Percentiles rank a stretch among this genome's conserved stretches.
Conservation (phyloP, 2,888 invertebrate genomes). For the Ophion costatus region DNA sequence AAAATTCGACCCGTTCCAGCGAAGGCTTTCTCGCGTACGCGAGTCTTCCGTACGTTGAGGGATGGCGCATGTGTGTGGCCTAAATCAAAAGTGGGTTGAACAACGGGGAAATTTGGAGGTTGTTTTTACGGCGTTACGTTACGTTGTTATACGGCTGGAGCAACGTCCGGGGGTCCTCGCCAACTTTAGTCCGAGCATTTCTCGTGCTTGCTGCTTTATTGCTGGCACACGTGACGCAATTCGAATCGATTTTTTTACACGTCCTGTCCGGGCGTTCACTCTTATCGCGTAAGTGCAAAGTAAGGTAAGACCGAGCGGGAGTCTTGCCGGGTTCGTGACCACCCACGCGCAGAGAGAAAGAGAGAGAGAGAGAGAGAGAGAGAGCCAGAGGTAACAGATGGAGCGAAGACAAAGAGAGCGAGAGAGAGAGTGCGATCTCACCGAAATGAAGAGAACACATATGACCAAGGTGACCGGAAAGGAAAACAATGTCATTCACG, state of each 20-base stretch:
- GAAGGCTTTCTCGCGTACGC: too few species aligned
- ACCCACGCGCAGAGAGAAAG: conserved; percentile 56
- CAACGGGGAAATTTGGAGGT: too few species aligned
- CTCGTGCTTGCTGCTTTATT: neutral
- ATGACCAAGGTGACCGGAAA: conserved; percentile 51
- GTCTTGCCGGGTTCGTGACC: conserved; percentile 65
- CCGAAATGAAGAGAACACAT: conserved; percentile 18
- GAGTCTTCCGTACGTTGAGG: too few species aligned
- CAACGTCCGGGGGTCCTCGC: too few species aligned
- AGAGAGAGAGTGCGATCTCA: conserved; percentile 6
- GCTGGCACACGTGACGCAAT: conserved; percentile 58
- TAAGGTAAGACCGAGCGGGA: conserved; percentile 62
- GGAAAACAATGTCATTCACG: conserved; percentile 54
- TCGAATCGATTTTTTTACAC: conserved; percentile 66
- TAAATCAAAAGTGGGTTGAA: too few species aligned
- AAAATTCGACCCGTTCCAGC: too few species aligned
- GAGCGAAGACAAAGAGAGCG: neutral
- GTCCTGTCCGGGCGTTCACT: conserved; percentile 51
- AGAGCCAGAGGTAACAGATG: too few species aligned
- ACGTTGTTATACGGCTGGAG: too few species aligned
- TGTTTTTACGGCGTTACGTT: too few species aligned
- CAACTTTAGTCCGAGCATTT: too few species aligned
- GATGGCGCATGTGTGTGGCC: too few species aligned
- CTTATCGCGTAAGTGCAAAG: conserved; percentile 70
- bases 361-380: conserved; percentile 29